Evolutionary conservation across 1,140 invertebrate genomes (phyloP).

Genomic region (Meloidogyne floridensis): DNA sequence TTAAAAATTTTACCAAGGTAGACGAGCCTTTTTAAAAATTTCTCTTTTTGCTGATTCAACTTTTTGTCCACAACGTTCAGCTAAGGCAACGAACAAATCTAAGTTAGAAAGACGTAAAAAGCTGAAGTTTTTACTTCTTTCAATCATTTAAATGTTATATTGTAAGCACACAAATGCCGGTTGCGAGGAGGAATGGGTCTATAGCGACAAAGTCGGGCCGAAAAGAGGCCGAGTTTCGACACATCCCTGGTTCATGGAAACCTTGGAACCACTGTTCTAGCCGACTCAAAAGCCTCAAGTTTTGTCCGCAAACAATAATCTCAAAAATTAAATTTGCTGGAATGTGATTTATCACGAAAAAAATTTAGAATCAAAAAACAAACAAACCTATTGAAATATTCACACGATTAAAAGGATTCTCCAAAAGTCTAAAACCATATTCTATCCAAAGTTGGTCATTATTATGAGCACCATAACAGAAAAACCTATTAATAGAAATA

Average conservation of each 20-base stretch:
- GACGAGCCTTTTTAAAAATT: conserved; percentile 36
- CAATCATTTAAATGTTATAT: no score
- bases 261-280: no score
- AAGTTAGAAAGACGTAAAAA: not conserved
- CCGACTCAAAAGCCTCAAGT: no score
- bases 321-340: no score
- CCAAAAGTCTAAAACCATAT: conserved; percentile 75
- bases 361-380: conserved; percentile 11
- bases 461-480: conserved; percentile 76
- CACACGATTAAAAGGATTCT: conserved; percentile 68
- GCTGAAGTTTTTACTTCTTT: no score
- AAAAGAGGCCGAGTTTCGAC: no score
- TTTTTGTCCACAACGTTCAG: conserved; percentile 23
- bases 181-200: no score
- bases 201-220: no score
- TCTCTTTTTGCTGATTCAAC: conserved; percentile 31
- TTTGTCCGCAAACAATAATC: no score
- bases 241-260: no score
- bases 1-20: conserved; percentile 33
- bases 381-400: conserved; percentile 33
- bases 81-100: conserved; percentile 55
- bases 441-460: conserved; percentile 75
- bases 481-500: conserved; percentile 68
- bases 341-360: not conserved
- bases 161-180: no score